Percentiles rank a stretch among this genome's conserved stretches.
Conservation (phyloP, 1,140 invertebrate species). For the Hylyphantes graminicola region DNA sequence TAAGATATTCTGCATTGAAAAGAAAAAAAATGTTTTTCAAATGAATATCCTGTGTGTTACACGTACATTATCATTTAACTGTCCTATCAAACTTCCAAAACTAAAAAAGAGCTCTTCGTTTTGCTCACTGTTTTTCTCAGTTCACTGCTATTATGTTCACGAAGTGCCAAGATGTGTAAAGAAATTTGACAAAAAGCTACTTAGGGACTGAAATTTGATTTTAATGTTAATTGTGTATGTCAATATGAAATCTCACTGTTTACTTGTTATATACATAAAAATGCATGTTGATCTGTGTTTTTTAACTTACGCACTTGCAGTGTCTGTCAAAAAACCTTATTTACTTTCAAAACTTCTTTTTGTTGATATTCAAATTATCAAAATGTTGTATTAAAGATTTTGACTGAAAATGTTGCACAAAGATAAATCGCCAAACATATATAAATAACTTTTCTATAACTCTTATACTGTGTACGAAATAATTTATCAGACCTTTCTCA, state of each 20-base stretch:
- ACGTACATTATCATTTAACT: conserved; percentile 49
- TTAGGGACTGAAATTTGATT: conserved; percentile 38
- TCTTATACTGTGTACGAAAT: too few species aligned
- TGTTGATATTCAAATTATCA: conserved; percentile 43
- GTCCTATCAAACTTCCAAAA: conserved; percentile 43
- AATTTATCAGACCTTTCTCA: too few species aligned
- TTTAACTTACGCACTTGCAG: conserved; percentile 56
- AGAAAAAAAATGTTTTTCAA: conserved; percentile 14
- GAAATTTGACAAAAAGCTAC: conserved; percentile 24
- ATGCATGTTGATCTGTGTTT: conserved; percentile 57
- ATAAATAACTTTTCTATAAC: conserved; percentile 27
- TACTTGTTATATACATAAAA: conserved; percentile 43
- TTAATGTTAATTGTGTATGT: conserved; percentile 38
- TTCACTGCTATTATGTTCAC: conserved; percentile 56
- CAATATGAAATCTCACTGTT: conserved; percentile 39
- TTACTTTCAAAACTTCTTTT: conserved; percentile 51
- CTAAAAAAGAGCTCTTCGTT: conserved; percentile 43
- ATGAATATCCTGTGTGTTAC: conserved; percentile 33
- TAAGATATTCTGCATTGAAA: conserved; percentile 29
- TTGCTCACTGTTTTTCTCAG: conserved; percentile 54
- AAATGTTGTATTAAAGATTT: conserved; percentile 34
- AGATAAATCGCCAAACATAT: conserved; percentile 54
- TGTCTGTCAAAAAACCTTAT: conserved; percentile 48
- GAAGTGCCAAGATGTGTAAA: conserved; percentile 52
- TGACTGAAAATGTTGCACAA: conserved; percentile 33